Evolutionary conservation across 2,113 vertebrate genomes (phyloP), one percentile per base, ranked within the genome.

Genomic region (Pseudorectes ferrugineus): DNA sequence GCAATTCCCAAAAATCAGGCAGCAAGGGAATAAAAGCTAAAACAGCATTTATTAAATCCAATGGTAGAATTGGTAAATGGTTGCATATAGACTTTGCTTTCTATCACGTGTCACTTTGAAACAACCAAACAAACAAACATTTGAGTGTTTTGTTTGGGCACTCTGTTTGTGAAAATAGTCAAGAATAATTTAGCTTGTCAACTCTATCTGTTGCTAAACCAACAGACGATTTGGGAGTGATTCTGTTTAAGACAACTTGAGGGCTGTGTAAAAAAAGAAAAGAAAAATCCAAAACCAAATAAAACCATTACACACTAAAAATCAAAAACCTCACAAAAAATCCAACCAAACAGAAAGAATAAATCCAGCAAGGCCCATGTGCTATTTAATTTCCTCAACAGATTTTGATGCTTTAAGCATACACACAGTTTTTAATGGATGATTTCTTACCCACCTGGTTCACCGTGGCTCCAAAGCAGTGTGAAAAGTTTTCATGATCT

Each of bases 41-140:
- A 91, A 91, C 6, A 63, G 68, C 28, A 62, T 94, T 96, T 92
- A 87, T 95, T 94, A 96, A 91, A 65, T 68, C 61, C 22, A 91
- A 5, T 14, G 7, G 49, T 29, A 93, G 63, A 92, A 71, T 0
- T 76, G n/a, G 77, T 62, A 96, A 93, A 84, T 68, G 23, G 62
- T 72, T 68, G 52, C 61, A 61, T 35, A n/a, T 1, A 52, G 54
- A 45, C 63, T 65, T 77, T 70, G 12, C n/a, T 92, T 93, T 77
- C 51, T 59, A 28, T 57, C 43, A 61, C 52, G 6, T 7, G 1
- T 49, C 54, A 54, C 65, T 83, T 72, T 46, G 22, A 92, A 52
- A 65, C 7, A 46, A 36, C 23, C 23, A 91, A 91, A 72, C 35
- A 88, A 82, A 94, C 17, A 71, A 43, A 36, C 2, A 24, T 46